phyloP scores from a whole-genome alignment of 2,797 vertebrate genomes.

The Rhinophrynus dorsalis region DNA sequence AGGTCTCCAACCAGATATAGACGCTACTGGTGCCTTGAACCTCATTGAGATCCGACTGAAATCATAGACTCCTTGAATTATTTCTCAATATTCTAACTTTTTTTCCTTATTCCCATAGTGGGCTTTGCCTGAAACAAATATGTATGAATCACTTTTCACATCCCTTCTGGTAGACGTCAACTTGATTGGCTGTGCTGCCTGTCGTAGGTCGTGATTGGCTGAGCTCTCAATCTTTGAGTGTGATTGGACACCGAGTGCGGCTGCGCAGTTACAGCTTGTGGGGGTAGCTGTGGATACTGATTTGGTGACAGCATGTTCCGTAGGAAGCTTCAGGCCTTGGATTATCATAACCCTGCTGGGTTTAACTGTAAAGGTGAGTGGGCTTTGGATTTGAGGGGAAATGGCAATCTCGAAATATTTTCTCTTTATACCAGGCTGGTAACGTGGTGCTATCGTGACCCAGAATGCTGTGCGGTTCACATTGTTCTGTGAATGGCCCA shows the following conservation, averaged over 20 bases:
- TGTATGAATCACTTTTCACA: too few species aligned
- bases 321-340: conserved; percentile 88
- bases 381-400: too few species aligned
- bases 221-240: background rate
- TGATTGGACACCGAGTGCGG: conserved; percentile 11
- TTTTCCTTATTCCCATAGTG: too few species aligned
- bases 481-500: background rate
- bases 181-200: background rate
- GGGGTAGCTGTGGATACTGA: background rate
- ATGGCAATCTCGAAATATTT: too few species aligned
- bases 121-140: too few species aligned
- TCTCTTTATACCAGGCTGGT: background rate
- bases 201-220: conserved; percentile 3
- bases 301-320: conserved; percentile 78
- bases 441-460: background rate
- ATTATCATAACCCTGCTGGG: conserved; percentile 87
- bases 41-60: too few species aligned
- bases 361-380: conserved; percentile 87
- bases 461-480: conserved; percentile 1
- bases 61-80: too few species aligned
- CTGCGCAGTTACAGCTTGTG: background rate
- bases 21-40: too few species aligned
- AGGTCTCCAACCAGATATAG: too few species aligned
- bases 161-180: too few species aligned
- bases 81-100: too few species aligned